phyloP scores from a whole-genome alignment of 2,888 invertebrate species.

The Campopleginae sp. region DNA sequence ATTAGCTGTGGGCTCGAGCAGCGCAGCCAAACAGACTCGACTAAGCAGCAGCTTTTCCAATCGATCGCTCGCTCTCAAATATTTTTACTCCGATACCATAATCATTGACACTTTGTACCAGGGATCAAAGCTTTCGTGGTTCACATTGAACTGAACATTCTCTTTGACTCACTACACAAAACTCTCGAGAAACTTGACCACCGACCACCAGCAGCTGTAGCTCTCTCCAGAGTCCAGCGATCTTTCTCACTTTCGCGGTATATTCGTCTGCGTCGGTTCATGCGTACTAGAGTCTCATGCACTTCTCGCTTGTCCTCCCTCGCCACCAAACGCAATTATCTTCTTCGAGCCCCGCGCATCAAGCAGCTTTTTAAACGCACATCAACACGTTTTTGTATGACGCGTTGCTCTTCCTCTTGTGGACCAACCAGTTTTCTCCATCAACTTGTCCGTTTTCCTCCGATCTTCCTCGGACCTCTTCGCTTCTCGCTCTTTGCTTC shows the following conservation, averaged over 20 bases:
- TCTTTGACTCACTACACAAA: conserved; percentile 31
- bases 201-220: conserved; percentile 59
- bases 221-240: conserved; percentile 71
- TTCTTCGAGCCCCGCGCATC: conserved; percentile 16
- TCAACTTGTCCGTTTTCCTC: conserved; percentile 4
- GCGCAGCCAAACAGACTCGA: background rate
- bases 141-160: conserved; percentile 4
- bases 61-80: background rate
- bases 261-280: conserved; percentile 37
- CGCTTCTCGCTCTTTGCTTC: conserved; percentile 43
- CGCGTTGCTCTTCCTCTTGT: conserved; percentile 19
- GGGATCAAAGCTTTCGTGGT: conserved; percentile 17
- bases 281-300: conserved; percentile 41
- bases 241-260: conserved; percentile 58
- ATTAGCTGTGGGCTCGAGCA: background rate
- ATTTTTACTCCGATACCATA: background rate
- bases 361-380: background rate
- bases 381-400: background rate
- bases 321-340: background rate
- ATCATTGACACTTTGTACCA: conserved; percentile 1
- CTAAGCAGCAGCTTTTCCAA: background rate
- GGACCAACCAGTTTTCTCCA: conserved; percentile 23
- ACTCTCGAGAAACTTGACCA: conserved; percentile 55
- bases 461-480: conserved; percentile 38
- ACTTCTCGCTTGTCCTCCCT: conserved; percentile 51